Conservation (phyloP, 2,797 vertebrate genomes). For the Microctenopoma steveboyesi region DNA sequence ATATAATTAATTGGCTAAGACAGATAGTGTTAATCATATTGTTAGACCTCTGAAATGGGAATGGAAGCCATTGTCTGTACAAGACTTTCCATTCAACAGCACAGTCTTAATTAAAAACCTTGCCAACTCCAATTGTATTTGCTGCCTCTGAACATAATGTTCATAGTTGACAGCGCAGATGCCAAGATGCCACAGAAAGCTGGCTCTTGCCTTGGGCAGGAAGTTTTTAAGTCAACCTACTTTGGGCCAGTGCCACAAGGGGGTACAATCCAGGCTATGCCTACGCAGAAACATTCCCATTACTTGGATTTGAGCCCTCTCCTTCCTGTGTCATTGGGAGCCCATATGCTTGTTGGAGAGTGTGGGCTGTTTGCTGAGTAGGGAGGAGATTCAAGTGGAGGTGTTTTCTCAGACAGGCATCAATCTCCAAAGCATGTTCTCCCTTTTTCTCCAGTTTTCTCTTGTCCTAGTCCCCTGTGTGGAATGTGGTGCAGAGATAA, state of each 20-base stretch:
- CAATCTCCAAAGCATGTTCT: conserved; percentile 72
- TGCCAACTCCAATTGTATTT: conserved; percentile 61
- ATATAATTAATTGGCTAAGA: conserved; percentile 69
- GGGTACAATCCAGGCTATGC: conserved; percentile 71
- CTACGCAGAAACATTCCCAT: conserved; percentile 62
- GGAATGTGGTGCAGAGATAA: conserved; percentile 43
- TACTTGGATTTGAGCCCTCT: conserved; percentile 70
- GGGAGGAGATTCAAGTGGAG: conserved; percentile 60
- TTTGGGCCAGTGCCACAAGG: conserved; percentile 70
- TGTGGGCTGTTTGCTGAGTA: conserved; percentile 64
- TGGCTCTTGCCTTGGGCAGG: conserved; percentile 65
- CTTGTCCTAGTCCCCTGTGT: conserved; percentile 55
- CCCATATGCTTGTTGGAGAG: conserved; percentile 74
- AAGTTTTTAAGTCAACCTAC: conserved; percentile 75
- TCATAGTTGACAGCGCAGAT: conserved; percentile 60
- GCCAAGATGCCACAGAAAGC: conserved; percentile 71
- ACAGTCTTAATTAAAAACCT: conserved; percentile 75
- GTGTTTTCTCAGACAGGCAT: conserved; percentile 73
- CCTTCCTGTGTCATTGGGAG: conserved; percentile 77
- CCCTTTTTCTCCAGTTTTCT: conserved; percentile 68
- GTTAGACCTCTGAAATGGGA: conserved; percentile 60
- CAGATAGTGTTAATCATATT: conserved; percentile 70
- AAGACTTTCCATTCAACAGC: conserved; percentile 62
- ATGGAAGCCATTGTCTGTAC: conserved; percentile 69
- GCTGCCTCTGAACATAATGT: conserved; percentile 68